Base-by-base conservation (phyloP, 2,888 invertebrate species). In the Acleris laterana region DNA sequence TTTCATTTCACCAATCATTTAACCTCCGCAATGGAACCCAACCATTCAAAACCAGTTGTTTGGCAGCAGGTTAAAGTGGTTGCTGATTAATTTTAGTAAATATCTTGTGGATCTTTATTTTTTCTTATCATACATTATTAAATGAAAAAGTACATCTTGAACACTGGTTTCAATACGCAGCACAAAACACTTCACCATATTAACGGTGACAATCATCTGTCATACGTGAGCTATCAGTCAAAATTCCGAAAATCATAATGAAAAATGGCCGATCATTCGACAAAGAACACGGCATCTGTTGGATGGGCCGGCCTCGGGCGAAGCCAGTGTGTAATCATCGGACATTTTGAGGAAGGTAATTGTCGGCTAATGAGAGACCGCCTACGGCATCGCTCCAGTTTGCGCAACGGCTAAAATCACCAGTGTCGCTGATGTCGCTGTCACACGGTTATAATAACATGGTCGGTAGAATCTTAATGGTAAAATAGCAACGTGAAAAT, bases 281-380 rank as follows among this genome's bases (percentile, higher is more conserved):
- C 85, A 84, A 84, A 86, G 84, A 84, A 80, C 78, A 66, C 70
- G 82, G 86, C 88, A 90, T 89, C 89, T 89, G 90, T 82, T 79
- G 81, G 74, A 75, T 77, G 80, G 53, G 74, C 76, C 77, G 79
- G 89, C 88, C 87, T 72, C 79, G 72, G 85, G 85, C 85, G 68
- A 70, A 74, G 70, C 74, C 78, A 74, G 78, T 79, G 84, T 89
- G 86, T 88, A 91, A 92, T 92, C 90, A 91, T 80, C 83, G 78
- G 83, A 83, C 88, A 86, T 92, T 91, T 87, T 86, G 88, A 85
- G 84, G 80, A 77, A 84, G 79, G 85, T 90, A 92, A 92, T 92
- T 89, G 81, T 72, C 77, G 65, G 78, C 87, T 91, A 92, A 91
- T 92, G 90, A 90, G 87, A 72, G 68, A 74, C 75, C 69, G 89